phyloP scores from a whole-genome alignment of 2,888 invertebrate genomes.

The Megaustenia siamemsis region DNA sequence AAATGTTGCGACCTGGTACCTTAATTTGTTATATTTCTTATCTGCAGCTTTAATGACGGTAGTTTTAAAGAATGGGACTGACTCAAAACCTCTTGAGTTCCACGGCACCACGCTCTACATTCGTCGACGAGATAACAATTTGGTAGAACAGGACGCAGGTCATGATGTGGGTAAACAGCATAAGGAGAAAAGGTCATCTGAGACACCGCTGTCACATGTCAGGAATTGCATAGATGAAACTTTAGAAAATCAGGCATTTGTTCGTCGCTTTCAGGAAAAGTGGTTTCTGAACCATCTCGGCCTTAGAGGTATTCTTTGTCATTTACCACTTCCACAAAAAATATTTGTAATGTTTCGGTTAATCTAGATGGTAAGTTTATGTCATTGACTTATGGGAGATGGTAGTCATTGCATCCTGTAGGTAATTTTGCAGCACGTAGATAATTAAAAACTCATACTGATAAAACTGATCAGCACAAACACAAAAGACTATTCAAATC shows the following conservation, averaged over 20 bases:
- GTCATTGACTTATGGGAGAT: too few relatives aligned
- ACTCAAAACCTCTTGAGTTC: conserved; percentile 62
- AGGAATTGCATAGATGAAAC: conserved; percentile 59
- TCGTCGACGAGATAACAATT: background rate
- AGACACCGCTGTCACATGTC: conserved; percentile 17
- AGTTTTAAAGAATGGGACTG: conserved; percentile 67
- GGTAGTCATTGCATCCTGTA: too few relatives aligned
- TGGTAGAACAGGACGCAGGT: background rate
- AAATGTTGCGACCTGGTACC: too few relatives aligned
- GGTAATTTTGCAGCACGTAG: too few relatives aligned
- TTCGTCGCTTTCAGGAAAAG: conserved; percentile 29
- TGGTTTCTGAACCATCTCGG: conserved; percentile 48
- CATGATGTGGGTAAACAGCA: background rate
- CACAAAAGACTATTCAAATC: too few relatives aligned
- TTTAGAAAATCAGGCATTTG: conserved; percentile 57
- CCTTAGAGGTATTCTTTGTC: conserved; percentile 38
- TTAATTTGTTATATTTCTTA: background rate
- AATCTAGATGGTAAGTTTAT: too few relatives aligned
- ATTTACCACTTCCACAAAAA: too few relatives aligned
- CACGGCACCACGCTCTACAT: conserved; percentile 69
- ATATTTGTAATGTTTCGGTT: too few relatives aligned
- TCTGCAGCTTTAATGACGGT: conserved; percentile 69
- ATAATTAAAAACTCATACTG: too few relatives aligned
- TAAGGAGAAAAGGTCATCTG: background rate
- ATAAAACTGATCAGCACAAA: too few relatives aligned